These are phyloP conservation scores for Euplagia quadripunctaria DNA, from an alignment of 2,888 invertebrate genomes.

Conservation along the genomic window DNA sequence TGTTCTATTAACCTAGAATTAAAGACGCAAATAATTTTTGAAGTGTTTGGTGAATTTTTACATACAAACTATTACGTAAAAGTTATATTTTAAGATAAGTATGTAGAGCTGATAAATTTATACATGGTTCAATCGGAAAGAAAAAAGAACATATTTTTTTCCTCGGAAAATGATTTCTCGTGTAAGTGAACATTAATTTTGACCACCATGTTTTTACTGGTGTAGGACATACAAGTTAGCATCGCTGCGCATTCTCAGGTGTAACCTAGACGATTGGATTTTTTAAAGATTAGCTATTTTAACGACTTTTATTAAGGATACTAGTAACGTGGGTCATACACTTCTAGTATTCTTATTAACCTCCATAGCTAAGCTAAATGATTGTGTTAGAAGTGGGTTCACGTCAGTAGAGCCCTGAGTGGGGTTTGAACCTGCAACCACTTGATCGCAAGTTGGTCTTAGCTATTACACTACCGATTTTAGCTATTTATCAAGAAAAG, in stretches of 20 bases:
- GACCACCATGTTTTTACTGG: background rate
- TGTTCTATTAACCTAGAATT: background rate
- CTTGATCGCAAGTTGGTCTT: no score
- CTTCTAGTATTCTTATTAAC: no score
- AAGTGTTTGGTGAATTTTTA: background rate
- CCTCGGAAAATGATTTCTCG: background rate
- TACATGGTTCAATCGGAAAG: background rate
- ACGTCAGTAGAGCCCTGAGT: no score
- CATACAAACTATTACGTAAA: background rate
- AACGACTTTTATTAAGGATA: no score
- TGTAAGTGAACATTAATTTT: background rate
- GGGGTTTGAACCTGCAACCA: no score
- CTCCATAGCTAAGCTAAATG: no score
- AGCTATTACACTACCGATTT: no score
- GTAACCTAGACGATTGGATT: background rate
- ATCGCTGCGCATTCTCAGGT: no score
- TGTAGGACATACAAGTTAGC: no score
- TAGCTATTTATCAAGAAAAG: no score
- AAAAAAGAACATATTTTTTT: background rate
- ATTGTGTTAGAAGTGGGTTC: no score
- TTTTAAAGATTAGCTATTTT: background rate
- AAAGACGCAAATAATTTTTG: background rate
- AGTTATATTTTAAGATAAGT: background rate
- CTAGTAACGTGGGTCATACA: no score
- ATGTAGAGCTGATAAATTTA: background rate